phyloP scores from a whole-genome alignment of 2,113 vertebrate genomes.

The Alligator sinensis region DNA sequence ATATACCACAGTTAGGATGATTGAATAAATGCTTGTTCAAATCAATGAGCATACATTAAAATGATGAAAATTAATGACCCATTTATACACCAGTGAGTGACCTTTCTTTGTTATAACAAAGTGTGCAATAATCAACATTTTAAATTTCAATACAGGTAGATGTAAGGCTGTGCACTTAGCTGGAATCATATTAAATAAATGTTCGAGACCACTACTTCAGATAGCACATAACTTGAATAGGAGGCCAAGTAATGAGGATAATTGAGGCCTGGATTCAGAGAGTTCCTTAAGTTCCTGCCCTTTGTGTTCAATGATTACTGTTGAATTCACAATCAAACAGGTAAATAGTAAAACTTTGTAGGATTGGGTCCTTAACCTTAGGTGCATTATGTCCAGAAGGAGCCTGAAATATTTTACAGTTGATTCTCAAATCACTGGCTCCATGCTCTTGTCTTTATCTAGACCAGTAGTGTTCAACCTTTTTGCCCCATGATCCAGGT shows the following conservation, averaged over 20 bases:
- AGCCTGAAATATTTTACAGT: background rate
- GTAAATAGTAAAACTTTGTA: background rate
- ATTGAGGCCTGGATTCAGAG: background rate
- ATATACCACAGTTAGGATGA: conserved; percentile 50
- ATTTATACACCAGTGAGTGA: conserved; percentile 41
- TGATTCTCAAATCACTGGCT: background rate
- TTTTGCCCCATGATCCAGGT: background rate
- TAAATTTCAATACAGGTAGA: conserved; percentile 12
- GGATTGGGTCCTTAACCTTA: background rate
- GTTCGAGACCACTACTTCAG: background rate
- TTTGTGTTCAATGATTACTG: background rate
- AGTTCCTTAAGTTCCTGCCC: background rate
- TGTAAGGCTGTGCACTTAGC: background rate
- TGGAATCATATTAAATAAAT: conserved; percentile 8
- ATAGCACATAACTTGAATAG: background rate
- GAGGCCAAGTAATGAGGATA: background rate
- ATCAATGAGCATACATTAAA: conserved; percentile 42
- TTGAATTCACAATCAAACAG: background rate
- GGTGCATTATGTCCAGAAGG: background rate
- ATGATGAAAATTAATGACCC: conserved; percentile 49
- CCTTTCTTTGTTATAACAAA: conserved; percentile 25
- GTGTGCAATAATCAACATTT: conserved; percentile 17
- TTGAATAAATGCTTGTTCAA: conserved; percentile 54
- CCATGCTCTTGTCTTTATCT: background rate
- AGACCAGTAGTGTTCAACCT: background rate